Conservation (phyloP, 2,113 vertebrate genomes). For the Silurus asotus region DNA sequence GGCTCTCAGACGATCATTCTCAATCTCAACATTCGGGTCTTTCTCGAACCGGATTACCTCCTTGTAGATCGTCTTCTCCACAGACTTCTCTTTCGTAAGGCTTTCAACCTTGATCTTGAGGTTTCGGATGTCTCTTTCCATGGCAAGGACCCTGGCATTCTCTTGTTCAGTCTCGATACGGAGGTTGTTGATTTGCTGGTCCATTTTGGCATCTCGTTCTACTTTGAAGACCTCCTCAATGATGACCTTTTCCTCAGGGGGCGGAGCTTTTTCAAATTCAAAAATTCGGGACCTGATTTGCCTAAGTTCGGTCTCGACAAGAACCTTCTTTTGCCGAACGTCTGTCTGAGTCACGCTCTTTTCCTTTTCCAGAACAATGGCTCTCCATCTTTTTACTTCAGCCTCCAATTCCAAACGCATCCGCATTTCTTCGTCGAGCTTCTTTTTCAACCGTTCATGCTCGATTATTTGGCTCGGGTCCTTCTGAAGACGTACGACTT, state of each 20-base stretch:
- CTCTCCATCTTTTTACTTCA: conserved; percentile 81
- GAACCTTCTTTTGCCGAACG: conserved; percentile 83
- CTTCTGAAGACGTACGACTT: conserved; percentile 83
- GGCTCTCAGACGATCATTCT: conserved; percentile 82
- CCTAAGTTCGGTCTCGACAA: conserved; percentile 83
- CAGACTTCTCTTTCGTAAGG: conserved; percentile 83
- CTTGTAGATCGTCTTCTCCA: conserved; percentile 91
- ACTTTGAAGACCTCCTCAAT: conserved; percentile 91
- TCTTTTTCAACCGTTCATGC: conserved; percentile 79
- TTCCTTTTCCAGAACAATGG: conserved; percentile 78
- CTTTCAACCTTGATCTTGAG: conserved; percentile 79
- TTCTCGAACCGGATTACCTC: conserved; percentile 93
- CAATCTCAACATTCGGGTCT: conserved; percentile 81
- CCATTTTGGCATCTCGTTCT: conserved; percentile 86
- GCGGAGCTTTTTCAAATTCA: conserved; percentile 81
- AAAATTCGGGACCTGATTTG: conserved; percentile 81
- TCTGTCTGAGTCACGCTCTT: conserved; percentile 78
- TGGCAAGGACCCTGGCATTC: conserved; percentile 67
- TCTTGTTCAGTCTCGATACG: conserved; percentile 78
- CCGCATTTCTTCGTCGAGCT: conserved; percentile 81
- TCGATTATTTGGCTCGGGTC: conserved; percentile 84
- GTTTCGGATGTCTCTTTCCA: conserved; percentile 83
- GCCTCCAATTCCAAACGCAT: conserved; percentile 80
- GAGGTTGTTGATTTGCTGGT: conserved; percentile 75
- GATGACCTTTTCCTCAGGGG: conserved; percentile 87